Percentiles rank a stretch among this genome's conserved stretches.
phyloP scores from a whole-genome alignment of 2,888 invertebrate genomes.

The Pollenia amentaria region DNA sequence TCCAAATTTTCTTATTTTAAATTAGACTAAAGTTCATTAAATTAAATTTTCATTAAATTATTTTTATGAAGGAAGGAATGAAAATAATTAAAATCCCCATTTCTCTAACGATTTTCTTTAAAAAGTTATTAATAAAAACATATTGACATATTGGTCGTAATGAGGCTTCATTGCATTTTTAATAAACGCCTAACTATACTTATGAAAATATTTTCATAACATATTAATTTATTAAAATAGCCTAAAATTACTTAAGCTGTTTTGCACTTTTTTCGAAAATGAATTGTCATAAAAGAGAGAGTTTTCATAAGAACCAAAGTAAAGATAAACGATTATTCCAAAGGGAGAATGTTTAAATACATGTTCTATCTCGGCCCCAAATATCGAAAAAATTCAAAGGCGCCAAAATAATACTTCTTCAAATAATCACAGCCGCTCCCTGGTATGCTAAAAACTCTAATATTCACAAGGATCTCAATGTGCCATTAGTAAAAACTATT shows the following conservation, averaged over 20 bases:
- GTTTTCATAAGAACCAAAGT: conserved; percentile 43
- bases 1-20: too few species aligned
- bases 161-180: conserved; percentile 35
- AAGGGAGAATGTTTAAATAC: conserved; percentile 13
- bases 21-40: too few species aligned
- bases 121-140: conserved; percentile 38
- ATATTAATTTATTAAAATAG: conserved; percentile 45
- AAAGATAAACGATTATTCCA: conserved; percentile 35
- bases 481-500: too few species aligned
- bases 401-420: too few species aligned
- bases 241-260: conserved; percentile 36
- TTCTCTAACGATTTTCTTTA: conserved; percentile 18
- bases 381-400: too few species aligned
- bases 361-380: too few species aligned
- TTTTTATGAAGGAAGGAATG: too few species aligned
- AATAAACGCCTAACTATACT: conserved; percentile 45
- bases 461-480: too few species aligned
- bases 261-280: conserved; percentile 39
- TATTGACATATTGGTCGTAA: conserved; percentile 37
- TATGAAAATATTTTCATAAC: conserved; percentile 43
- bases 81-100: conserved; percentile 29
- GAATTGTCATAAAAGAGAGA: conserved; percentile 44
- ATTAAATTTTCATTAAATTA: too few species aligned
- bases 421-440: too few species aligned
- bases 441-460: too few species aligned